These are phyloP conservation scores for Galerucella pusilla DNA, from an alignment of 2,888 invertebrate genomes.

Conservation along the genomic window DNA sequence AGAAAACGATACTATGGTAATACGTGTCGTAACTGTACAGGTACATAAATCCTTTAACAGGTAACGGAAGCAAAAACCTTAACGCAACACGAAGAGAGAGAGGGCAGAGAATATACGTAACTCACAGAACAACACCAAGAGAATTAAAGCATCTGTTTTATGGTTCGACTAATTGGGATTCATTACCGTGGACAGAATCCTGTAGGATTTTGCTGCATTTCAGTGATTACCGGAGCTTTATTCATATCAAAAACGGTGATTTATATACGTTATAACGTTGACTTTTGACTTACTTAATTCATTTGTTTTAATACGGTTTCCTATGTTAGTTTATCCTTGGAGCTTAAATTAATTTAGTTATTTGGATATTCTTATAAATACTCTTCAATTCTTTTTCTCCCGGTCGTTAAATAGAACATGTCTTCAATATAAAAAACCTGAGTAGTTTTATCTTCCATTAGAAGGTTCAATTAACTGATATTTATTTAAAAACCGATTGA, in stretches of 20 bases:
- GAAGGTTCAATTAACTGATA: too few relatives aligned
- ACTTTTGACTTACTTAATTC: constrained; percentile 48
- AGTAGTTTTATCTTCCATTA: background rate
- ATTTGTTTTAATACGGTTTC: constrained; percentile 23
- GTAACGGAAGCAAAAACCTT: constrained; percentile 6
- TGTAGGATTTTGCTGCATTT: constrained; percentile 57
- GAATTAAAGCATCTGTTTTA: constrained; percentile 54
- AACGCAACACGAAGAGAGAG: background rate
- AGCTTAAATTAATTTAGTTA: background rate
- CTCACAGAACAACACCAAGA: constrained; percentile 27
- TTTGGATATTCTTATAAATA: background rate
- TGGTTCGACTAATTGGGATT: constrained; percentile 61
- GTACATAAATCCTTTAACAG: background rate
- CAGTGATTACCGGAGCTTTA: constrained; percentile 59
- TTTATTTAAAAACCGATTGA: constrained; percentile 13
- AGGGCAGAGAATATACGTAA: constrained; percentile 6
- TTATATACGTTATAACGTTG: constrained; percentile 60
- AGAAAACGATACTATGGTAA: background rate
- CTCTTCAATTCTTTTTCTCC: background rate
- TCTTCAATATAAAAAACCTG: background rate
- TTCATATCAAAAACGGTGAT: constrained; percentile 61
- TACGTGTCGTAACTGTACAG: background rate
- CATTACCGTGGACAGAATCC: constrained; percentile 59
- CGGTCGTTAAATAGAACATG: too few relatives aligned
- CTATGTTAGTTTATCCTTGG: constrained; percentile 9